Conservation (phyloP, 35 echinoderm and acorn worm genomes). For the Amphiura filiformis region DNA sequence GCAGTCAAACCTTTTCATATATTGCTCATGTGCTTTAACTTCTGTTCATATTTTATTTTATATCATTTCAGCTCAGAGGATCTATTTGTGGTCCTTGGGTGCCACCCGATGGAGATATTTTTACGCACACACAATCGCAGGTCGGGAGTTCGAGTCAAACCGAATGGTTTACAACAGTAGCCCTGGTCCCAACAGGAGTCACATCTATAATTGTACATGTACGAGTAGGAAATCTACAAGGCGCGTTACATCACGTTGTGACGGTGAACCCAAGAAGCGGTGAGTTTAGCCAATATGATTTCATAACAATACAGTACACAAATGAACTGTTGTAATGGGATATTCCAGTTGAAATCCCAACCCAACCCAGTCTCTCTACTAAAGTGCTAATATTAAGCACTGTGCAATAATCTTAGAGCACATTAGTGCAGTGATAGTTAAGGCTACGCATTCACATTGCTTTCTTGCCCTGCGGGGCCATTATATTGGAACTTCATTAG, state of each 20-base stretch:
- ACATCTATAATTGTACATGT: constrained; percentile 98
- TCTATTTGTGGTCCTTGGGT: constrained; percentile 95
- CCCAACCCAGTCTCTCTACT: too few species aligned
- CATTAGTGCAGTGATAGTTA: too few species aligned
- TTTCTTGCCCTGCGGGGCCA: too few species aligned
- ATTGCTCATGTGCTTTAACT: neutral
- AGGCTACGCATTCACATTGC: too few species aligned
- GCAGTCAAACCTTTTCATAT: too few species aligned
- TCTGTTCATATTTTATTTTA: neutral
- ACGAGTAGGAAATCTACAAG: constrained; percentile 82
- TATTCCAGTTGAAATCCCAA: neutral
- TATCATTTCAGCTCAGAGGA: constrained; percentile 8
- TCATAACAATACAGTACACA: neutral
- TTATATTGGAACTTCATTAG: too few species aligned
- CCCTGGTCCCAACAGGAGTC: constrained; percentile 56
- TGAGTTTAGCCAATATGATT: constrained; percentile 39
- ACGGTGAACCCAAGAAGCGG: constrained; percentile 59
- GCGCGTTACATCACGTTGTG: constrained; percentile 69
- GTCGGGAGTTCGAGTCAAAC: constrained; percentile 60
- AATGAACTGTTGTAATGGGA: too few species aligned
- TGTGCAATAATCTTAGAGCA: too few species aligned
- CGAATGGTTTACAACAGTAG: constrained; percentile 63
- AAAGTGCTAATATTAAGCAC: too few species aligned
- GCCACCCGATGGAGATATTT: constrained; percentile 85
- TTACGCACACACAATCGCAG: constrained; percentile 75